Evolutionary conservation across 1,140 invertebrate species (phyloP).

Genomic region (Solen grandis): DNA sequence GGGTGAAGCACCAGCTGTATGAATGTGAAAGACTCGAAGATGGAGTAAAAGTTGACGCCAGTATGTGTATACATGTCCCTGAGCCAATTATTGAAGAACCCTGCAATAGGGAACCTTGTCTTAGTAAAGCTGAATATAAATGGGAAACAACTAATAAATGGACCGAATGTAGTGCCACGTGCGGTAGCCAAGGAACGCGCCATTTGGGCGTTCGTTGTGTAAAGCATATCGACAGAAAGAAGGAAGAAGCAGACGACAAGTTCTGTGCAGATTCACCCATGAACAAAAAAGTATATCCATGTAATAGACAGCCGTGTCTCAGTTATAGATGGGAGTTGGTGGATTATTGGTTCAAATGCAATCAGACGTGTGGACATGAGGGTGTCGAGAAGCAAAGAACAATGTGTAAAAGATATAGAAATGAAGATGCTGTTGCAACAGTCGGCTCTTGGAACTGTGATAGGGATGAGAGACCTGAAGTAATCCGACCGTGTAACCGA

Average conservation of each 20-base stretch:
- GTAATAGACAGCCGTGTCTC: slow-evolving; percentile 24
- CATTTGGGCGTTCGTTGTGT: slow-evolving; percentile 86
- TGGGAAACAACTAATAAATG: slow-evolving; percentile 85
- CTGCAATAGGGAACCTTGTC: slow-evolving; percentile 29
- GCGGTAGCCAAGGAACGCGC: slow-evolving; percentile 84
- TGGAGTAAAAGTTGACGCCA: not conserved
- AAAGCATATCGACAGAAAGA: not conserved
- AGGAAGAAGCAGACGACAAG: slow-evolving; percentile 11
- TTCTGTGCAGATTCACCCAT: slow-evolving; percentile 34
- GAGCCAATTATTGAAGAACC: slow-evolving; percentile 29
- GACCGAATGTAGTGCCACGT: slow-evolving; percentile 86
- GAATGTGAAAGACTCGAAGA: slow-evolving; percentile 82
- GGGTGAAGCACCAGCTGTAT: slow-evolving; percentile 84
- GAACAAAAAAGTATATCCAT: slow-evolving; percentile 27
- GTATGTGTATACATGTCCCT: slow-evolving; percentile 4
- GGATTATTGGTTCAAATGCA: slow-evolving; percentile 25
- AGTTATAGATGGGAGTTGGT: slow-evolving; percentile 29
- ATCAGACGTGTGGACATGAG: slow-evolving; percentile 24
- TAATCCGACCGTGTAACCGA: slow-evolving; percentile 34
- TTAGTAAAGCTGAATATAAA: slow-evolving; percentile 26
- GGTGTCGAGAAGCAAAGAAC: slow-evolving; percentile 2
- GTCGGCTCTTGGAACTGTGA: slow-evolving; percentile 24
- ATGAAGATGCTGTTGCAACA: not conserved
- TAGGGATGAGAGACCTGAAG: not conserved
- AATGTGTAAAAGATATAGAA: slow-evolving; percentile 10